These are phyloP conservation scores for Drosophila kikkawai DNA, from an alignment of 1,140 invertebrate species.

Conservation along the genomic window DNA sequence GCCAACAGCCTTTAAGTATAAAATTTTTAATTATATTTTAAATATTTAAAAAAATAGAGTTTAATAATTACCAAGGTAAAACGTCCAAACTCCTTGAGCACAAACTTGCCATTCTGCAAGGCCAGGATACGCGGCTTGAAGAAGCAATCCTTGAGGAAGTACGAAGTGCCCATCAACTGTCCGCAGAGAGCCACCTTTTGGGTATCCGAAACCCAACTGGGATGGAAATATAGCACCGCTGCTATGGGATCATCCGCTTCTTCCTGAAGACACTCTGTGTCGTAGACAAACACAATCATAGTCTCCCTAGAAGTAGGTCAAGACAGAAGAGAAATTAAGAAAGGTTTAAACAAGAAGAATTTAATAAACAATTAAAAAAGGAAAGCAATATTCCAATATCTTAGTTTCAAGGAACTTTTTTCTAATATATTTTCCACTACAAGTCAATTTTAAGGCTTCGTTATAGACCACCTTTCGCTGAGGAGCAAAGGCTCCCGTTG, in stretches of 20 bases:
- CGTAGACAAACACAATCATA: slow-evolving; percentile 95
- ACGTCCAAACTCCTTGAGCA: slow-evolving; percentile 91
- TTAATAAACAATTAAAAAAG: neutral
- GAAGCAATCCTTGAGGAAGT: slow-evolving; percentile 91
- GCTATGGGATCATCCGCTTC: slow-evolving; percentile 94
- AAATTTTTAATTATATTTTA: neutral
- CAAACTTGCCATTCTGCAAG: slow-evolving; percentile 93
- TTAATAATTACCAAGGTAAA: slow-evolving; percentile 89
- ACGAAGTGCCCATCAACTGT: slow-evolving; percentile 92
- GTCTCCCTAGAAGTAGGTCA: slow-evolving; percentile 89
- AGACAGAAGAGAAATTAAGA: neutral
- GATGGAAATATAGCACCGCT: slow-evolving; percentile 95
- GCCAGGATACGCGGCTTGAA: slow-evolving; percentile 90
- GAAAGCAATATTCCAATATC: neutral
- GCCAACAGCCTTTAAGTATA: slow-evolving; percentile 89
- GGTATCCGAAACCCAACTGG: slow-evolving; percentile 92
- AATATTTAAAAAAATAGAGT: too few relatives aligned
- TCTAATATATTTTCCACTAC: neutral
- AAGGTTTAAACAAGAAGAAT: neutral
- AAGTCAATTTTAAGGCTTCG: slow-evolving; percentile 15
- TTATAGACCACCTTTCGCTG: slow-evolving; percentile 46
- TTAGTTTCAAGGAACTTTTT: neutral
- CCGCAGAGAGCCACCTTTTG: slow-evolving; percentile 92
- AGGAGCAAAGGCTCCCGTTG: slow-evolving; percentile 11
- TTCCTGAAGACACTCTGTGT: slow-evolving; percentile 90